These are phyloP conservation scores for Leucophenga varia DNA, from an alignment of 1,140 invertebrate genomes.

Conservation along the genomic window DNA sequence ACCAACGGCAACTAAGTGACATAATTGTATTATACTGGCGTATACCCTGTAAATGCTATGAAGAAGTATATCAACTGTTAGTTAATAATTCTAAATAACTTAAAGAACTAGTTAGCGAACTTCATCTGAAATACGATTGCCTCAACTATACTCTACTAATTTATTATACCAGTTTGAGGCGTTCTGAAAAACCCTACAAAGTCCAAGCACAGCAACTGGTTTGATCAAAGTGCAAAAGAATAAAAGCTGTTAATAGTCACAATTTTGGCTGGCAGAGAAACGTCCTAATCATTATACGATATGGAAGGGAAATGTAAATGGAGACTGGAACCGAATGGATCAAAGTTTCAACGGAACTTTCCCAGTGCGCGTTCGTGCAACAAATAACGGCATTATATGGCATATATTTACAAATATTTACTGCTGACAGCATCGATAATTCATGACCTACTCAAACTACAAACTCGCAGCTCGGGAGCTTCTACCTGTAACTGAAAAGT, in stretches of 20 bases:
- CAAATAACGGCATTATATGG: constrained; percentile 27
- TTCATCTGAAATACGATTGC: too few species aligned
- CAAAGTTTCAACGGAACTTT: neutral
- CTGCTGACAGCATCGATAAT: constrained; percentile 53
- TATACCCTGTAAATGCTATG: neutral
- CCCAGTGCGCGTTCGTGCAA: constrained; percentile 19
- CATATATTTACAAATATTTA: too few species aligned
- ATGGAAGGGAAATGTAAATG: neutral
- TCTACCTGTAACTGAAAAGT: constrained; percentile 12
- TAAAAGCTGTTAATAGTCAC: neutral
- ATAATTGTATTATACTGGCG: neutral
- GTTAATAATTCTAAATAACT: too few species aligned
- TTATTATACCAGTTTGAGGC: too few species aligned
- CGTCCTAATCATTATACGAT: constrained; percentile 13
- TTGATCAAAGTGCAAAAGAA: constrained; percentile 2
- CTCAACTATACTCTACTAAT: too few species aligned
- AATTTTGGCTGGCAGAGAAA: constrained; percentile 18
- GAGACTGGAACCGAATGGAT: neutral
- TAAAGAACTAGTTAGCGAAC: too few species aligned
- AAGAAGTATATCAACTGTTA: too few species aligned
- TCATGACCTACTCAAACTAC: constrained; percentile 49
- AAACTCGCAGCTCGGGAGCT: too few species aligned
- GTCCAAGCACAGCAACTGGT: constrained; percentile 15
- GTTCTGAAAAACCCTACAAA: too few species aligned
- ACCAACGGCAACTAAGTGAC: too few species aligned